Percentiles rank a stretch among this genome's conserved stretches.
These are phyloP conservation scores for Campoplex nolae DNA, from an alignment of 2,888 invertebrate species.

Conservation along the genomic window DNA sequence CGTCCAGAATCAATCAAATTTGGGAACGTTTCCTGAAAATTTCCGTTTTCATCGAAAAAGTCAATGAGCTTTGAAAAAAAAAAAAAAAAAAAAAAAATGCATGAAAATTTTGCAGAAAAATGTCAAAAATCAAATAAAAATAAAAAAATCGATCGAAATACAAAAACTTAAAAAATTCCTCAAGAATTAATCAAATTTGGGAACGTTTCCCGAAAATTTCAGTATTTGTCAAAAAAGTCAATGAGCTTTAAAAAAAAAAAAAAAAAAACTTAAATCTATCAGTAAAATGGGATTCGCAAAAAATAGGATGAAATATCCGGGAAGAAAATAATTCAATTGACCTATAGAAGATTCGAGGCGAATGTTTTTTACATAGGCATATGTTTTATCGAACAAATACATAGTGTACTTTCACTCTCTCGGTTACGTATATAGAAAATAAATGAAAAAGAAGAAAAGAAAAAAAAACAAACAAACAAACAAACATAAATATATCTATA, in stretches of 20 bases:
- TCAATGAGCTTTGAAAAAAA: no score
- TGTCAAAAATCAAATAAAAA: no score
- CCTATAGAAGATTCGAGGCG: not conserved
- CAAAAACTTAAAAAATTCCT: no score
- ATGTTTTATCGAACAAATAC: not conserved
- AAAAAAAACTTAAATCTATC: no score
- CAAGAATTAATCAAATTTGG: no score
- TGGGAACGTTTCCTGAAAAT: no score
- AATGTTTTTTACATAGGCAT: not conserved
- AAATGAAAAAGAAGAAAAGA: no score
- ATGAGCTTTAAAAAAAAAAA: no score
- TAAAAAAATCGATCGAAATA: no score
- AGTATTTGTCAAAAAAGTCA: no score
- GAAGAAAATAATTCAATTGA: constrained; percentile 1
- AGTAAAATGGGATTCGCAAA: not conserved
- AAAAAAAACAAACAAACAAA: no score
- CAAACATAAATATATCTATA: not conserved
- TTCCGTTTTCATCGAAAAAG: not conserved
- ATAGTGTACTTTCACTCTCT: constrained; percentile 15
- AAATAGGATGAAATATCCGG: not conserved
- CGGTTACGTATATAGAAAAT: not conserved
- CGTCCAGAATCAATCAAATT: not conserved
- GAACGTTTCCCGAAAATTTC: no score
- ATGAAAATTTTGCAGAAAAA: not conserved
- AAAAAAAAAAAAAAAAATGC: not conserved